These are phyloP conservation scores for Sminthurides bifidus DNA, from an alignment of 1,140 invertebrate genomes.

Conservation along the genomic window DNA sequence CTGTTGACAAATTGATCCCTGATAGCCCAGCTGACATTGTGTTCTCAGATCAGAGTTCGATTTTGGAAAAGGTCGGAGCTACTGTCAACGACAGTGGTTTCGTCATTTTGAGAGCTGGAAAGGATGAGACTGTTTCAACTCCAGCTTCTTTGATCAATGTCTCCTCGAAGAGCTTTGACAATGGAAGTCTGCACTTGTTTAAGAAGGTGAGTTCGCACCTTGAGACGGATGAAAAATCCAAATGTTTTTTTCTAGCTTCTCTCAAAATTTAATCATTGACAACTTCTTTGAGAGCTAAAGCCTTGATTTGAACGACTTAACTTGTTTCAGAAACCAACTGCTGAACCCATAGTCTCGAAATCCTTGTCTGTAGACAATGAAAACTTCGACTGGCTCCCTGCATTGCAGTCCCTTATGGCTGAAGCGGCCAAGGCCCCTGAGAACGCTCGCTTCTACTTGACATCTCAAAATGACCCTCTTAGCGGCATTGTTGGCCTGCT, in stretches of 20 bases:
- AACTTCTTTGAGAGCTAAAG: not conserved
- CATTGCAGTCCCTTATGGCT: conserved; percentile 47
- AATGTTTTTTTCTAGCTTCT: too few species aligned
- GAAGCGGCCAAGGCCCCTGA: not conserved
- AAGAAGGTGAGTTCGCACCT: conserved; percentile 5
- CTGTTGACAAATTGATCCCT: conserved; percentile 7
- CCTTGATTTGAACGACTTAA: not conserved
- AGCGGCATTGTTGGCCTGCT: conserved; percentile 74
- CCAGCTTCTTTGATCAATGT: not conserved
- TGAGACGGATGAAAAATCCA: conserved; percentile 1
- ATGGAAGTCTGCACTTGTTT: not conserved
- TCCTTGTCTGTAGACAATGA: conserved; percentile 47
- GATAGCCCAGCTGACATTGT: conserved; percentile 6
- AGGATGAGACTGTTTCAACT: not conserved
- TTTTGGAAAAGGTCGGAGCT: conserved; percentile 2
- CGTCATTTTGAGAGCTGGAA: conserved; percentile 2
- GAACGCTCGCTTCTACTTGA: conserved; percentile 26
- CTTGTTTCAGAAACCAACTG: not conserved
- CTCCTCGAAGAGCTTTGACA: not conserved
- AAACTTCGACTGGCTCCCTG: conserved; percentile 56
- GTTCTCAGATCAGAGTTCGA: conserved; percentile 1
- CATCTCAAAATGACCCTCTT: conserved; percentile 49
- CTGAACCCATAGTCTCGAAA: not conserved
- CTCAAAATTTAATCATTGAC: too few species aligned
- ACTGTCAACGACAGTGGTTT: conserved; percentile 7